Base-by-base conservation (phyloP, 2,113 vertebrate genomes). In the Prietella phreatophila region DNA sequence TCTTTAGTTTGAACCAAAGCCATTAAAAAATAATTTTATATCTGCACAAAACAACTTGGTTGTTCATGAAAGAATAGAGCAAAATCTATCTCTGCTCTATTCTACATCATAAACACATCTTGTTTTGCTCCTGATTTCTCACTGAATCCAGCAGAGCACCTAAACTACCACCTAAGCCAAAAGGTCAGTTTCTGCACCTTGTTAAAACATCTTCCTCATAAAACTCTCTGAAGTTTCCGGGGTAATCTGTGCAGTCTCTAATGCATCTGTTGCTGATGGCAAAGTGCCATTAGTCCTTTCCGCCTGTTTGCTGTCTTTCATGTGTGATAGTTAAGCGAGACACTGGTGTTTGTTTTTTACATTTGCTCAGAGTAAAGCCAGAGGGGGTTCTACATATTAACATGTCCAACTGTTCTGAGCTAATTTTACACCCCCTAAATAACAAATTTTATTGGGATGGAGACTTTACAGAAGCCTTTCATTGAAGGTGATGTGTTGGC, bases 161-260 rank as follows among this genome's bases (percentile, higher is more conserved):
- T 88, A 88, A 86, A 88, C 65, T 42, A 69, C 25, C 80, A 79
- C 80, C 33, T 86, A 76, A 81, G 55, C 63, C 79, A 85, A 19
- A 83, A 33, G 86, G 85, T 85, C 81, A 82, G 42, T 60, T 27
- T 65, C 63, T 88, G 78, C 36, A 65, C 10, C 75, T 42, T 80
- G 73, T 86, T 84, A 81, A 88, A 71, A 86, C 25, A 82, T 76
- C 69, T 63, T 47, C 39, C 81, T 47, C 63, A 55, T 79, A 87
- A 90, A 88, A 86, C 33, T 27, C 82, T 36, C 50, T 63, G 19
- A 87, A 80, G 53, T 4, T 76, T 80, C 75, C 69, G 27, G 84
- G 39, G 42, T 58, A 53, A 79, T 50, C 67, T n/a, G 11, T 73
- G 78, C 71, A 39, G 58, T 56, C 82, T n/a, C 17, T 84, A 84